phyloP scores from a whole-genome alignment of 2,797 vertebrate genomes.

The Crax fasciolata region DNA sequence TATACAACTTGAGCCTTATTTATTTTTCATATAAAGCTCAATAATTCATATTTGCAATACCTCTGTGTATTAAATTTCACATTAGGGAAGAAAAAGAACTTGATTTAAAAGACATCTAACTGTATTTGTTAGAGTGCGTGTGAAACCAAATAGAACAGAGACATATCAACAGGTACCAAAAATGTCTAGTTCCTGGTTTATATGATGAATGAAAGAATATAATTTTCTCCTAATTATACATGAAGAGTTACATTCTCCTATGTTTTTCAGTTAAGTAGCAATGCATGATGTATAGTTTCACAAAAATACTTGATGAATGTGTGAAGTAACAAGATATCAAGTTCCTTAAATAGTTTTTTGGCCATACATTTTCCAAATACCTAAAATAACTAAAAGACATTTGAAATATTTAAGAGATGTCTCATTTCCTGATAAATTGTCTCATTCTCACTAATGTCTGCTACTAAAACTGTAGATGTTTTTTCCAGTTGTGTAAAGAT shows the following conservation, averaged over 20 bases:
- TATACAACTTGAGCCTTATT: background rate
- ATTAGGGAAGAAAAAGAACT: background rate
- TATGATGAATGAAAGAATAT: background rate
- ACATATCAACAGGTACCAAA: background rate
- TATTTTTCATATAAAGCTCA: background rate
- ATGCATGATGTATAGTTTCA: background rate
- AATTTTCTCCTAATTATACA: background rate
- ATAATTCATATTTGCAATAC: background rate
- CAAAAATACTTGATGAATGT: background rate
- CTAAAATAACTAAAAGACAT: background rate
- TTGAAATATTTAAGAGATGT: background rate
- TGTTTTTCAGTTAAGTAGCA: background rate
- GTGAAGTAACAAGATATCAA: background rate
- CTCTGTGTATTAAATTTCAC: background rate
- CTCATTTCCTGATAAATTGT: background rate
- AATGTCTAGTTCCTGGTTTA: background rate
- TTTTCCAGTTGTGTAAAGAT: background rate
- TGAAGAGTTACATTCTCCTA: background rate
- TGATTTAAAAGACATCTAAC: rapidly evolving
- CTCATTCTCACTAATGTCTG: background rate
- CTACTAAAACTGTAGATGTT: no score
- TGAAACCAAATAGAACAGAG: background rate
- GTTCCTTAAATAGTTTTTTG: background rate
- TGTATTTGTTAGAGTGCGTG: background rate
- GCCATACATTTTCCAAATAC: background rate